Evolutionary conservation across 1,140 invertebrate species (phyloP).

Genomic region (Lepidostoma basale): DNA sequence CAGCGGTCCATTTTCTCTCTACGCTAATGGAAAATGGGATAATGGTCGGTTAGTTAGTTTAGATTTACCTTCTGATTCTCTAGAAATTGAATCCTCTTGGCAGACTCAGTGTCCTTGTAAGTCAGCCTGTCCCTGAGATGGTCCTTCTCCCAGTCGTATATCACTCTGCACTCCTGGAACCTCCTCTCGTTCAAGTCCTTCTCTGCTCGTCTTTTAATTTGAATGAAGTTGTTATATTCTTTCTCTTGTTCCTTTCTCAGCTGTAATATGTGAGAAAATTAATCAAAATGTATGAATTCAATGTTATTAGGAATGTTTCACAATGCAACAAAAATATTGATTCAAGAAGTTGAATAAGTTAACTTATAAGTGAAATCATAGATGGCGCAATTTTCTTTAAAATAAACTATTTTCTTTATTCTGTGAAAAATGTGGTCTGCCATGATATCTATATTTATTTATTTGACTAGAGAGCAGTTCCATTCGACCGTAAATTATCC

Average conservation of each 20-base stretch:
- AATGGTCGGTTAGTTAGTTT: no score
- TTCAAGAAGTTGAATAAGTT: no score
- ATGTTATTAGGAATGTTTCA: background rate
- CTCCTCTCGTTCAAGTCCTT: constrained; percentile 27
- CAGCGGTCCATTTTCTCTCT: no score
- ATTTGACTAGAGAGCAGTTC: no score
- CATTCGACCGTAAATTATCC: no score
- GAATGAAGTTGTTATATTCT: constrained; percentile 37
- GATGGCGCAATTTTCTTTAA: no score
- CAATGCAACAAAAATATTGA: no score
- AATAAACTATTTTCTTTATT: no score
- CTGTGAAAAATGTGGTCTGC: no score
- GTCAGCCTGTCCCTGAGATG: constrained; percentile 27
- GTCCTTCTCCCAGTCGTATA: constrained; percentile 40
- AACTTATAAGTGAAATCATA: no score
- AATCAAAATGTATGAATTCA: background rate
- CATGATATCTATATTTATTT: no score
- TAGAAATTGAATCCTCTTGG: constrained; percentile 26
- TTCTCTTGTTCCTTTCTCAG: constrained; percentile 34
- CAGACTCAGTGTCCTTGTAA: constrained; percentile 32
- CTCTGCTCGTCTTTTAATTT: constrained; percentile 28
- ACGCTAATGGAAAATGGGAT: no score
- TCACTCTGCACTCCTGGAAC: constrained; percentile 17
- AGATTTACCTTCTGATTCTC: constrained; percentile 29
- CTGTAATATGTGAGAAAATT: constrained; percentile 17